phyloP scores from a whole-genome alignment of 1,140 invertebrate genomes.

The Leptonema lineaticorne region DNA sequence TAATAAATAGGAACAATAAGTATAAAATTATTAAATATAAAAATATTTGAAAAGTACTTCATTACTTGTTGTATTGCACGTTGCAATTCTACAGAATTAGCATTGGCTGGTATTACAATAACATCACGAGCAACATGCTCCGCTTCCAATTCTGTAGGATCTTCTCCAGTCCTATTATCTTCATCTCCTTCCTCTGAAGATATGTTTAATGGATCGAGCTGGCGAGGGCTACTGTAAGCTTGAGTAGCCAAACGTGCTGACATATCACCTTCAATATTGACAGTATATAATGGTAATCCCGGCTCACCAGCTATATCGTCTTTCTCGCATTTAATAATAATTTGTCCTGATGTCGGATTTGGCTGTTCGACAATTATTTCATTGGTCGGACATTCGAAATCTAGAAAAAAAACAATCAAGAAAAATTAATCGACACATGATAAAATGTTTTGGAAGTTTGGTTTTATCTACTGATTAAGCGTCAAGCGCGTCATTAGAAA shows the following conservation, averaged over 20 bases:
- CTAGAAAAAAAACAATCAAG: conserved; percentile 42
- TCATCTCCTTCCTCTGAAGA: conserved; percentile 19
- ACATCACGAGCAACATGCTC: conserved; percentile 48
- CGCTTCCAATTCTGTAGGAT: conserved; percentile 36
- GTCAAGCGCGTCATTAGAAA: conserved; percentile 9
- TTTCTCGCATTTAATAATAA: conserved; percentile 26
- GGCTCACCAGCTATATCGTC: conserved; percentile 18
- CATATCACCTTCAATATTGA: conserved; percentile 39
- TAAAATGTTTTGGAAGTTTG: not conserved
- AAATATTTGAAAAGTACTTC: too few species aligned
- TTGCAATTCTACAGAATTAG: conserved; percentile 50
- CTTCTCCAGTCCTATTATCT: conserved; percentile 40
- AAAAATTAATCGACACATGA: not conserved
- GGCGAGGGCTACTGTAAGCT: conserved; percentile 22
- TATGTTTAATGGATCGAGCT: conserved; percentile 23
- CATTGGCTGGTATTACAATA: conserved; percentile 53
- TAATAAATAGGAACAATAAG: not conserved
- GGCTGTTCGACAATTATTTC: conserved; percentile 54
- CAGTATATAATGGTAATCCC: conserved; percentile 6
- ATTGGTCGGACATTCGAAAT: conserved; percentile 56
- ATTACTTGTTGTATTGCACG: conserved; percentile 56
- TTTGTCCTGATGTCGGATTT: conserved; percentile 48
- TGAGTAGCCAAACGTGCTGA: conserved; percentile 51
- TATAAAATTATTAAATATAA: not conserved
- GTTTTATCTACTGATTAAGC: not conserved